These are phyloP conservation scores for Nephrotoma appendiculata DNA, from an alignment of 2,888 invertebrate genomes.

Conservation along the genomic window DNA sequence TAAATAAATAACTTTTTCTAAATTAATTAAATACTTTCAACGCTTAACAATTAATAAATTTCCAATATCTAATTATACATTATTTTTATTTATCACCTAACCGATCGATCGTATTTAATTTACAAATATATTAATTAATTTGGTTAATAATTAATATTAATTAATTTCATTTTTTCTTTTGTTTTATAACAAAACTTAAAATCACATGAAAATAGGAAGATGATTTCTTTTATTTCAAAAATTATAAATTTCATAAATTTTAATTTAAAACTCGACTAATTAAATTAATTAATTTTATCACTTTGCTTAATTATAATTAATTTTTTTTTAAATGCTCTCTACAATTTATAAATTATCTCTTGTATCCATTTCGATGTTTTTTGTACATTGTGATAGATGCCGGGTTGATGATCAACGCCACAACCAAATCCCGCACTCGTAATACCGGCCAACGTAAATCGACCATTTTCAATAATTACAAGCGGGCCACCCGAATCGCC, in stretches of 20 bases:
- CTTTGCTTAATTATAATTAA: neutral
- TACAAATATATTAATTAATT: neutral
- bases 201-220: neutral
- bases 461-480: conserved; percentile 50
- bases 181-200: neutral
- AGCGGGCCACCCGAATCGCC: conserved; percentile 73
- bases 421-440: conserved; percentile 79
- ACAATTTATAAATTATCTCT: conserved; percentile 32
- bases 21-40: neutral
- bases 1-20: neutral
- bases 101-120: neutral
- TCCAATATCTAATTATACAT: neutral
- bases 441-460: conserved; percentile 66
- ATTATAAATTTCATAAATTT: neutral
- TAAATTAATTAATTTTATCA: neutral
- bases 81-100: neutral
- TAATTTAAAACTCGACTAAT: neutral
- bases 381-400: conserved; percentile 70
- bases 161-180: neutral
- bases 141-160: neutral
- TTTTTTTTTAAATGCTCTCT: neutral
- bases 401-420: conserved; percentile 72
- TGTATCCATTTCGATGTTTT: conserved; percentile 55
- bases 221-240: neutral
- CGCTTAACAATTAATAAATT: neutral